Base-by-base conservation (phyloP, 2,888 invertebrate species). In the Drosophila paranaensis region DNA sequence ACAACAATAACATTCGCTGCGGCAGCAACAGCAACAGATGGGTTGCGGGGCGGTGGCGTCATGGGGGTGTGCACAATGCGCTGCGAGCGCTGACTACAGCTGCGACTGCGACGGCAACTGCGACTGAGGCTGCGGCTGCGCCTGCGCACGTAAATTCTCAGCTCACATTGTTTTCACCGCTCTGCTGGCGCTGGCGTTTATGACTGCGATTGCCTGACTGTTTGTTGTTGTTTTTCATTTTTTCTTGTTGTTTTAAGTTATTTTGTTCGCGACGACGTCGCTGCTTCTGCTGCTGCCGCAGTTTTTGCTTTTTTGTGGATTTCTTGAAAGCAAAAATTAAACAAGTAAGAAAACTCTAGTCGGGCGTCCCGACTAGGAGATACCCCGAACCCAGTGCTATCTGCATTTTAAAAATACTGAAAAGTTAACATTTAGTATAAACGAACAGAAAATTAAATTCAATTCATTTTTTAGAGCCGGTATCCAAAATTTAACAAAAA, bases 291-390 rank as follows among this genome's bases (percentile, higher is more conserved):
- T 11, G 50, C 25, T 11, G 43, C 6, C 2, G 43, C 13, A 10
- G 42, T 16, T 42, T 16, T 13, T 20, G 20, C 71, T 71, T 67
- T 75, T 84, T 56, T 78, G 72, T 78, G 72, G 71, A 71, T 77
- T 83, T 75, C 83, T 83, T 81, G 77, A 83, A 86, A 86, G 84
- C 83, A 81, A 89, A 89, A 85, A 88, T 77, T 79, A 20, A 20
- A 20, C 20, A 20, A 20, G 20, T 20, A 20, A 2, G 20, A 20
- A 20, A 20, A 20, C 20, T 20, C 20, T 20, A 20, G 20, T 20
- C 20, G 20, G 2, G 20, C 20, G 20, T n/a, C 20, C 2, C 20
- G 20, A 20, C 20, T 20, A 20, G 20, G 20, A 2, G 1, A 20
- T 20, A 20, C 20, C 20, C 20, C 2, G 20, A 20, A 20, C 20